These are phyloP conservation scores for Manis crassicaudata DNA, from an alignment of 2,797 vertebrate genomes.

Conservation along the genomic window DNA sequence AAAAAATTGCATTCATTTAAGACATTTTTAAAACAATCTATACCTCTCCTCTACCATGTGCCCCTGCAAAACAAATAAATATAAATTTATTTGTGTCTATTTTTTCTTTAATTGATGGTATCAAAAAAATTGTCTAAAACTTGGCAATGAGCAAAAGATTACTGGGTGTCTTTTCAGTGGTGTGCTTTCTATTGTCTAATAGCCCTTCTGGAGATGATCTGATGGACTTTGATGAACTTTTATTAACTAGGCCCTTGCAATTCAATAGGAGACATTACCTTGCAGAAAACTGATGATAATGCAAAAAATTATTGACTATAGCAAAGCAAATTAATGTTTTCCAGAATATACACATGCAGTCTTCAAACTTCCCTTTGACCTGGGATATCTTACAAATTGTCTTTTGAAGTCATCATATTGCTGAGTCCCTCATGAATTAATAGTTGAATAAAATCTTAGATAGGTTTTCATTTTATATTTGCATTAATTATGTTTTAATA, in stretches of 20 bases:
- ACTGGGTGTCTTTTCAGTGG: not conserved
- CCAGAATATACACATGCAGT: not conserved
- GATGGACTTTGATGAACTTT: not conserved
- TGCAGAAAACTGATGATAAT: not conserved
- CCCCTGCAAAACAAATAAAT: not conserved
- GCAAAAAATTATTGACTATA: not conserved
- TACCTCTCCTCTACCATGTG: not conserved
- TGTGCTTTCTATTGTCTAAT: not conserved
- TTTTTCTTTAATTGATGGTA: not conserved
- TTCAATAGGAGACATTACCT: not conserved
- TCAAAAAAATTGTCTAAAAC: not conserved
- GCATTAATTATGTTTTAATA: not conserved
- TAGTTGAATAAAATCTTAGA: conserved; percentile 3
- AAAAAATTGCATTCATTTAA: conserved; percentile 6
- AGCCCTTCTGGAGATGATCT: not conserved
- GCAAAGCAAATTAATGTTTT: not conserved
- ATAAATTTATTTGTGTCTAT: not conserved
- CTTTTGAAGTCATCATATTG: conserved; percentile 15
- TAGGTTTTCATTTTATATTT: conserved; percentile 24
- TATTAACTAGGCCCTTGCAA: not conserved
- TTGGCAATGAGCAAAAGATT: not conserved
- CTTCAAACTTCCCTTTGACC: not conserved
- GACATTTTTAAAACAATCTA: not conserved
- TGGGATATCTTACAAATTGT: not conserved
- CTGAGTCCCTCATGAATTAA: not conserved